These are phyloP conservation scores for Drosophila yooni DNA, from an alignment of 2,888 invertebrate genomes.

Conservation along the genomic window DNA sequence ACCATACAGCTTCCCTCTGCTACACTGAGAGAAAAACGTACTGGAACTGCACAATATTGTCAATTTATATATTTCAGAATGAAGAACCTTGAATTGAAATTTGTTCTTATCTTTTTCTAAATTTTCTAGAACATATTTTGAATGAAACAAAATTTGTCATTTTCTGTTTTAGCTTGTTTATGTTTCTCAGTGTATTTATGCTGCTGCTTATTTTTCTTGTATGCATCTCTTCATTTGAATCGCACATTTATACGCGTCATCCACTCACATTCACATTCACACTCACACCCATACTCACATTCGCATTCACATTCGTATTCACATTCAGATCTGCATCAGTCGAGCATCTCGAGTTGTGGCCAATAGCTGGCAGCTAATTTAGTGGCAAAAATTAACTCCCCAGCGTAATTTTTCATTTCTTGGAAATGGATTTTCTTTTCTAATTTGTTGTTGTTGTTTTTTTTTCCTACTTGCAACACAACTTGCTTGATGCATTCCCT, in stretches of 20 bases:
- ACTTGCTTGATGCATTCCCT: constrained; percentile 32
- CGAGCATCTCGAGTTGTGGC: constrained; percentile 21
- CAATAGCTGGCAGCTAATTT: constrained; percentile 77
- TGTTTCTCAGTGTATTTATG: background rate
- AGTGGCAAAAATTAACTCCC: constrained; percentile 72
- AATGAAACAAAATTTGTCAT: background rate
- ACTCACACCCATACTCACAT: background rate
- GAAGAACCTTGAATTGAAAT: background rate
- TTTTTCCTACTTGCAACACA: constrained; percentile 47
- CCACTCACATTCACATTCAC: constrained; percentile 31
- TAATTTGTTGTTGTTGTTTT: background rate
- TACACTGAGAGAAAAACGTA: background rate
- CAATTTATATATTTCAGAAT: background rate
- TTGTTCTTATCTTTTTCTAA: background rate
- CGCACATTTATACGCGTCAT: constrained; percentile 74
- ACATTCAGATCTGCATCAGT: constrained; percentile 41
- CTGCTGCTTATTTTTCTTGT: constrained; percentile 2
- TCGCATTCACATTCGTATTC: background rate
- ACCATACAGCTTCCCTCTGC: background rate
- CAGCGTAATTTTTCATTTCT: constrained; percentile 80
- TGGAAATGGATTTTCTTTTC: constrained; percentile 59
- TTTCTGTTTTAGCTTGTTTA: too few relatives aligned
- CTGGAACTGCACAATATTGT: background rate
- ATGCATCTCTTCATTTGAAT: constrained; percentile 69
- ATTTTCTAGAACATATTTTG: background rate